These are phyloP conservation scores for Alviniconcha marisindica DNA, from an alignment of 1,140 invertebrate genomes.

Conservation along the genomic window DNA sequence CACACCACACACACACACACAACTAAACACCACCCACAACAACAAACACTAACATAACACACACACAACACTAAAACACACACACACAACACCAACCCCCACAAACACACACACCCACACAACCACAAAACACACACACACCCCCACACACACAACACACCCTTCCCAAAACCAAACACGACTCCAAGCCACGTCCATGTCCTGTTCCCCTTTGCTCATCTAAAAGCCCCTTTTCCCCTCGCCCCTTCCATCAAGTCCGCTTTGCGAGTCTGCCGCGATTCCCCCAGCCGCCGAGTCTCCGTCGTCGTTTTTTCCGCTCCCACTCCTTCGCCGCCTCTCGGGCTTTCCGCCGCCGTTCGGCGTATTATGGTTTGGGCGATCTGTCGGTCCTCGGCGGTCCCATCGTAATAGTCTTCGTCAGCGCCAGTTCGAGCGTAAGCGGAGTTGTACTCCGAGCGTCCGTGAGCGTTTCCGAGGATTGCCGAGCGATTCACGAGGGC, in stretches of 20 bases:
- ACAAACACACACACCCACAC: too few relatives aligned
- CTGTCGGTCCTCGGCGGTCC: not conserved
- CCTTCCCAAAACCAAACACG: too few relatives aligned
- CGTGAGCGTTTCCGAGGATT: not conserved
- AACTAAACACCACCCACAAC: not conserved
- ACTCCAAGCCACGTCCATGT: not conserved
- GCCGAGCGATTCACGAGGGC: not conserved
- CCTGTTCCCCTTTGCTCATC: not conserved
- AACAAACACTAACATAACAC: not conserved
- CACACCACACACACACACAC: not conserved
- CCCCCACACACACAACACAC: too few relatives aligned
- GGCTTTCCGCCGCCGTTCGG: conserved; percentile 7
- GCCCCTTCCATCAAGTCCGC: not conserved
- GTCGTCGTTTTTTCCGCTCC: not conserved
- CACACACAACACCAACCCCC: not conserved
- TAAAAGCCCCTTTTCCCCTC: not conserved
- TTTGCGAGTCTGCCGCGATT: not conserved
- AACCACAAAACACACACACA: too few relatives aligned
- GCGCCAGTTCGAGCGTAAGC: not conserved
- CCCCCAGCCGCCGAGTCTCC: not conserved
- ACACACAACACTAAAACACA: not conserved
- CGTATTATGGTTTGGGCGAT: not conserved
- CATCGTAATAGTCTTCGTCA: not conserved
- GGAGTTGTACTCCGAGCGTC: not conserved
- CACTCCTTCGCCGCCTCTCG: conserved; percentile 21